Evolutionary conservation across 2,888 invertebrate genomes (phyloP), one percentile per base, ranked within the genome.

Genomic region (Lithophane ornitopus): DNA sequence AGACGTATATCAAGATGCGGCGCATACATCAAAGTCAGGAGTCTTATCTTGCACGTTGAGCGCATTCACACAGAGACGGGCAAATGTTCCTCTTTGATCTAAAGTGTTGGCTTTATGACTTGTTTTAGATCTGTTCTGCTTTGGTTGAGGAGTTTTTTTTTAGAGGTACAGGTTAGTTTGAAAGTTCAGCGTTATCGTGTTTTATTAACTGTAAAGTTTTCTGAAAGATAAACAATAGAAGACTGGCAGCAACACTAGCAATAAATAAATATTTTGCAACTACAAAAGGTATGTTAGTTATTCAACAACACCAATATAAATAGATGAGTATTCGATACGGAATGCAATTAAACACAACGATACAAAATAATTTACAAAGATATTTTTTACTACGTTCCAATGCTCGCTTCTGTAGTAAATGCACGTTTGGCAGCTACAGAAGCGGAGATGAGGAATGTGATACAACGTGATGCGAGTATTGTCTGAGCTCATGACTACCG

Each of bases 21-120:
- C 90, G 92, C 92, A 91, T 93, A 89, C 93, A 94, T 94, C 94
- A 94, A 94, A 93, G 94, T 94, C 94, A 91, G 87, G 52, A 80
- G 85, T 87, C 90, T 92, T 94, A 94, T 94, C 82, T 78, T 81
- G 84, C 85, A 89, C 63, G 91, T 87, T 90, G 89, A 89, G 82
- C 85, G 89, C 87, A 81, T 90, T 92, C 89, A 91, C 90, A 90
- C 91, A 87, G 91, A 56, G 66, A 77, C 80, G 70, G 67, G 85
- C 85, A 80, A 80, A 72, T 86, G 88, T 82, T 82, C 80, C 78
- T 72, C 80, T 85, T 87, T 81, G 80, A 84, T 82, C 80, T 81
- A 80, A 73, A 86, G 78, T 81, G 84, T 73, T 74, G 74, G 70
- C 74, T 82, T 88, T 85, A 88, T 87, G 85, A 85, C 79, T 85